Evolutionary conservation across 2,797 vertebrate genomes (phyloP), one percentile per base, ranked within the genome.

Genomic region (Hozukius guyotensis): DNA sequence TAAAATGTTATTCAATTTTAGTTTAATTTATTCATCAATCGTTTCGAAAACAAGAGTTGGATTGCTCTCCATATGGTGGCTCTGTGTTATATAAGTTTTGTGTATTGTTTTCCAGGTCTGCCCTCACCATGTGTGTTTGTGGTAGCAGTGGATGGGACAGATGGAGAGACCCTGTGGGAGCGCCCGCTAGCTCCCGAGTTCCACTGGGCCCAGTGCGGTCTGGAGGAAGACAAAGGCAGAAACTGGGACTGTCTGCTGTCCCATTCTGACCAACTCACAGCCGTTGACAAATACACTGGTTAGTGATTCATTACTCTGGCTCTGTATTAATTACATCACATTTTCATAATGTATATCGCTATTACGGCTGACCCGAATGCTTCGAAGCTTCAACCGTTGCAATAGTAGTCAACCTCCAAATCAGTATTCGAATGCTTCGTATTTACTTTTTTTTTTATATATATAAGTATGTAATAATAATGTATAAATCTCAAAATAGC

Each of bases 151-250:
- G 97, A 97, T 0, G 98, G 98, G 62, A 98, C 96, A 0, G 92
- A 97, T 0, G 98, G 98, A 62, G 81, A 86, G 5, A 83, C 77
- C 0, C 93, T 98, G 14, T 99, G 98, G 98, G 93, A 97, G 82
- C 85, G 46, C 52, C 94, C 95, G 0, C 90, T 96, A 60, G 91
- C 90, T 0, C 89, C 96, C 7, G 96, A 97, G 0, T 75, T 97
- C 11, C 93, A 94, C 73, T 96, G 97, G 86, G 91, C 95, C 77
- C 92, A 98, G 80, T 99, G 98, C 53, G 94, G 93, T 2, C 56
- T 96, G 65, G 62, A 85, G 2, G 87, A 92, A 0, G 78, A 10
- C 0, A 25, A 77, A 0, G 74, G 6, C 0, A 55, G 79, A 1
- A n/a, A 27, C 22, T 93, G 93, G 0, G 93, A 95, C 73, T 99